phyloP scores from a whole-genome alignment of 2,797 vertebrate genomes.

The Falco concolor region DNA sequence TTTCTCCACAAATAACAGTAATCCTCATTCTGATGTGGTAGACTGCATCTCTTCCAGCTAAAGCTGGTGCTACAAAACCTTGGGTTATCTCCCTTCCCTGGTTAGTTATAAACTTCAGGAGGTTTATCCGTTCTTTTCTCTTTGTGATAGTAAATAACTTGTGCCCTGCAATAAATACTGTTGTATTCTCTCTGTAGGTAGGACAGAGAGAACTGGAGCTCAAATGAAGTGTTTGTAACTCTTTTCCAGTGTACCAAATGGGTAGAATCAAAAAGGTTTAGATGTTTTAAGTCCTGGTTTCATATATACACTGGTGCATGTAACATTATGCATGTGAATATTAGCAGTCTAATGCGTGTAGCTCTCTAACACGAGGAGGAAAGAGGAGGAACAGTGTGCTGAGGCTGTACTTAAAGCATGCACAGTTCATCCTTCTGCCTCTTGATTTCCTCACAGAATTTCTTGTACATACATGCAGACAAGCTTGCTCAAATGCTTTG shows the following conservation, averaged over 20 bases:
- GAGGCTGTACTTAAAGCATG: neutral
- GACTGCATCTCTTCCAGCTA: neutral
- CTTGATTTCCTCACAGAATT: neutral
- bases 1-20: neutral
- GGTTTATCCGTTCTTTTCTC: neutral
- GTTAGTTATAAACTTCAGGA: neutral
- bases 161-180: neutral
- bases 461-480: neutral
- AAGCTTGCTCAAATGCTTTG: neutral
- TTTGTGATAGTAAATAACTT: neutral
- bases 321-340: fast-evolving
- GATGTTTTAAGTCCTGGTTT: neutral
- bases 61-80: neutral
- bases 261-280: neutral
- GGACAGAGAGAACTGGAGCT: neutral
- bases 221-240: neutral
- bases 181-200: neutral
- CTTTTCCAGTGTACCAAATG: neutral
- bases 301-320: fast-evolving
- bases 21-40: neutral
- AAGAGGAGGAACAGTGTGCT: neutral
- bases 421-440: neutral
- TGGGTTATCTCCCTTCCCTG: neutral
- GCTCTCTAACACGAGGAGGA: neutral
- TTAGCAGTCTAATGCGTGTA: neutral